Evolutionary conservation across 2,888 invertebrate species (phyloP), one percentile per base, ranked within the genome.

Genomic region (Metopia argyrocephala): DNA sequence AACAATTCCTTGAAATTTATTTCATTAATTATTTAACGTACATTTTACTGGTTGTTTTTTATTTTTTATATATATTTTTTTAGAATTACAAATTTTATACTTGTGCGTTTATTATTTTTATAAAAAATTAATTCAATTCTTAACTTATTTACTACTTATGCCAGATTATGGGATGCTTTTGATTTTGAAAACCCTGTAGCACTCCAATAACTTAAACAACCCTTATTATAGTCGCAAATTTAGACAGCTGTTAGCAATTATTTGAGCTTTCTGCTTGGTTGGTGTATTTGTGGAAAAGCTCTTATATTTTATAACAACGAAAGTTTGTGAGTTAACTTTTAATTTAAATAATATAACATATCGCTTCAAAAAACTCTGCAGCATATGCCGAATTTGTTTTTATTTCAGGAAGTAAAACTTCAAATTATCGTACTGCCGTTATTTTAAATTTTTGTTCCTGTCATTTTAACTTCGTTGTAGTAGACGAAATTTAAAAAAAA

Each of bases 81-180:
- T 27, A 48, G 46, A 48, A 31, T 46, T 38, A 12, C 15, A 4
- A 12, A 38, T 59, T 38, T 70, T 56, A 46, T 48, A 52, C 5
- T 27, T 80, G 68, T 76, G 73, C 76, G 73, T 62, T 74, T 66
- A n/a, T 70, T 69, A 46, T 52, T n/a, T n/a, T n/a, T n/a, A n/a
- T n/a, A n/a, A 52, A 70, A 78, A 61, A 57, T 66, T 50, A 78
- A 66, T 81, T 78, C 73, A 75, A 62, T 78, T 78, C 69, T 57
- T 38, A 81, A 75, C 65, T 78, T 78, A 78, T 81, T 61, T 70
- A 56, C 78, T 81, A 70, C 48, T 70, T 75, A 62, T 78, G 70
- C 68, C 80, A 78, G 66, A 38, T 70, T 78, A 74, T 74, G 69
- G n/a, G 65, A 70, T 78, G 70, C 61, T 81, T 81, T 56, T 70